Percentiles rank a stretch among this genome's conserved stretches.
Evolutionary conservation across 2,888 invertebrate genomes (phyloP).

Genomic region (Cabera pusaria): DNA sequence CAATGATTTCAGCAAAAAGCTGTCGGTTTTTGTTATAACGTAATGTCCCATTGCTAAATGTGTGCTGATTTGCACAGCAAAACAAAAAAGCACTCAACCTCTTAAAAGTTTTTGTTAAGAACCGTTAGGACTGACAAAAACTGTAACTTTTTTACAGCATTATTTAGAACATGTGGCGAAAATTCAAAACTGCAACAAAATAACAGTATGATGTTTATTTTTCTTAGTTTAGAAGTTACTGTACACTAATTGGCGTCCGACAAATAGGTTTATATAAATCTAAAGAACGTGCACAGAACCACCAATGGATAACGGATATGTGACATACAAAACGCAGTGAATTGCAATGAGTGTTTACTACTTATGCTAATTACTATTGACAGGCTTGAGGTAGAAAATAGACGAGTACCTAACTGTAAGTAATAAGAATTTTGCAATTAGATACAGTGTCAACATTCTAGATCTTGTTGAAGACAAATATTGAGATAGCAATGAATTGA

Average conservation of each 20-base stretch:
- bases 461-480: too few relatives aligned
- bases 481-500: too few relatives aligned
- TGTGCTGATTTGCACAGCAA: constrained; percentile 8
- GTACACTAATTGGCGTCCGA: too few relatives aligned
- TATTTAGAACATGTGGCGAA: constrained; percentile 9
- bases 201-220: too few relatives aligned
- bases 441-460: too few relatives aligned
- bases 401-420: not conserved
- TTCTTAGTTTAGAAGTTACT: not conserved
- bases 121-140: not conserved
- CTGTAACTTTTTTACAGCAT: constrained; percentile 3
- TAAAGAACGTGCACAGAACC: constrained; percentile 37
- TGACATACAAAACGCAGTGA: constrained; percentile 36
- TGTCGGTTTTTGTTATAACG: constrained; percentile 4
- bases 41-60: constrained; percentile 3
- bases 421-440: constrained; percentile 4
- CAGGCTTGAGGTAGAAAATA: constrained; percentile 3
- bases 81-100: constrained; percentile 10
- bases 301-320: constrained; percentile 39
- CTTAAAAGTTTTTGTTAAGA: too few relatives aligned
- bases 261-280: constrained; percentile 12
- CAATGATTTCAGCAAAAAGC: not conserved
- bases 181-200: too few relatives aligned
- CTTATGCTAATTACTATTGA: constrained; percentile 27
- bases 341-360: constrained; percentile 34